Base-by-base conservation (phyloP, 2,797 vertebrate genomes). In the Chelon auratus region DNA sequence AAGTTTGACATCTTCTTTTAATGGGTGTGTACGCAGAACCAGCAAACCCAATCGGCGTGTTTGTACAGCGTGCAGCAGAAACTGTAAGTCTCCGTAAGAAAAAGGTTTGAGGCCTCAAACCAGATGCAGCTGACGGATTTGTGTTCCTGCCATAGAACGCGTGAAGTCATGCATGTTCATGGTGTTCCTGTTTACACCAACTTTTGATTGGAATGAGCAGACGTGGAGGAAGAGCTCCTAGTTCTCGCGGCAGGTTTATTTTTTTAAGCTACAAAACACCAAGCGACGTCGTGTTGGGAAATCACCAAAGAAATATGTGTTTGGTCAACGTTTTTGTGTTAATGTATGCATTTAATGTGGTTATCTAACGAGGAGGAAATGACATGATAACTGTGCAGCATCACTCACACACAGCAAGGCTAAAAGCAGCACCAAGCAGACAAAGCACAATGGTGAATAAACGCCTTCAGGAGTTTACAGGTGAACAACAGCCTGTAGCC, bases 81-180 rank as follows among this genome's bases (percentile, higher is more conserved):
- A 62, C 24, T 72, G 39, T 9, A 56, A 65, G 66, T 60, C 58
- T 47, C 7, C 50, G 24, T 40, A 58, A 74, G 60, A 86, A 80
- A 83, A 81, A 68, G 71, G 47, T 62, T 17, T 40, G 66, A 71
- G 60, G 54, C 63, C 80, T 77, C 54, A 73, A 51, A 81, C 62
- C 83, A 84, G 75, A 72, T 57, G 58, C 70, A 68, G 69, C 53
- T 87, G 91, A 91, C 87, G 89, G 86, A 91, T 84, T 80, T 76
- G 82, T 78, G 83, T 85, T 92, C 87, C 85, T 82, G 81, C 81
- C 80, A 79, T 77, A 83, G 78, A 88, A 75, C 47, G 79, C 78
- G 88, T 89, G 78, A 77, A 90, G 81, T 69, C 91, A 86, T 75
- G 91, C 82, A 67, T 87, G 89, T 62, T 85, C 63, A 47, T n/a